Percentiles rank a stretch among this genome's conserved stretches.
Evolutionary conservation across 2,797 vertebrate genomes (phyloP).

Genomic region (Halcyon smyrnensis): DNA sequence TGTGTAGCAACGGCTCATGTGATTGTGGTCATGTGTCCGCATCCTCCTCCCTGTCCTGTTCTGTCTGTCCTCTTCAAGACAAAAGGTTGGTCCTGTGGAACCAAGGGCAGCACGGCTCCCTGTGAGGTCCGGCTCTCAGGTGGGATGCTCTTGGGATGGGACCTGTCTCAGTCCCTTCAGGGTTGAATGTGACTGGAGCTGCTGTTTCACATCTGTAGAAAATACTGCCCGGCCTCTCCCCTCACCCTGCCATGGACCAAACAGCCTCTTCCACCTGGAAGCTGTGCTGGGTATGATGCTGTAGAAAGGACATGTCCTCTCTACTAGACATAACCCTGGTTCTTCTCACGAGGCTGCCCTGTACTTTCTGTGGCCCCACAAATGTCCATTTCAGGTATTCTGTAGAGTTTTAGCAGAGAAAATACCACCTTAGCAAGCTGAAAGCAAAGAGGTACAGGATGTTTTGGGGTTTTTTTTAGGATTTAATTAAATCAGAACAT

Average conservation of each 20-base stretch:
- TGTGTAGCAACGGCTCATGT: too few relatives aligned
- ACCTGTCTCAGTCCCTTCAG: not conserved
- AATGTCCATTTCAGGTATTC: not conserved
- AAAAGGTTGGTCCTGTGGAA: not conserved
- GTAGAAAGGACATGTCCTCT: rapidly evolving
- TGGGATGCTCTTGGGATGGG: not conserved
- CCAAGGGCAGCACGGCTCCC: not conserved
- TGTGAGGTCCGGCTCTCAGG: rapidly evolving
- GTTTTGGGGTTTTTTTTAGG: not conserved
- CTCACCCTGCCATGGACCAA: not conserved
- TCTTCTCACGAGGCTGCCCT: not conserved
- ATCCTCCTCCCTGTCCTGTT: not conserved
- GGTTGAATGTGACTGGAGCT: not conserved
- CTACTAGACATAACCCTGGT: rapidly evolving
- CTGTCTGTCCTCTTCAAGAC: not conserved
- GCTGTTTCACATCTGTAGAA: not conserved
- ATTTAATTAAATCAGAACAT: not conserved
- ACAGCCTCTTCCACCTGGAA: not conserved
- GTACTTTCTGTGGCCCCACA: not conserved
- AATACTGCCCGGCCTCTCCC: not conserved
- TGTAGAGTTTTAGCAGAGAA: not conserved
- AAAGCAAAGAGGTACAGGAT: not conserved
- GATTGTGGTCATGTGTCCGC: rapidly evolving
- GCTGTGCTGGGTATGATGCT: not conserved
- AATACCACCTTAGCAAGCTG: not conserved